Evolutionary conservation across 2,113 vertebrate genomes (phyloP), one percentile per base, ranked within the genome.

Genomic region (Corythoichthys intestinalis): DNA sequence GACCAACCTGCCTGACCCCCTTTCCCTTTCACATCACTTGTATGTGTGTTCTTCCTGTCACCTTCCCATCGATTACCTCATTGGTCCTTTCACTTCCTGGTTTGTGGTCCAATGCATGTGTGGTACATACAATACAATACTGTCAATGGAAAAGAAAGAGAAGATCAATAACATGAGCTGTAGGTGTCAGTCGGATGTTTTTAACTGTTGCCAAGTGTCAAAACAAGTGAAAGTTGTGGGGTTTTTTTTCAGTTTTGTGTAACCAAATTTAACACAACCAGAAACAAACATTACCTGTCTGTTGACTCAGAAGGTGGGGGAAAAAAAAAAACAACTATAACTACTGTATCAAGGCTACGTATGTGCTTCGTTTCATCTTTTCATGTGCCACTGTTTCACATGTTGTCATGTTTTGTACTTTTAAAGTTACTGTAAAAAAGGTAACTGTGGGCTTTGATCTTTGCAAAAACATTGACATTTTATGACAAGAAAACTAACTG

Each of bases 1-100:
- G 82, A 86, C 88, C 86, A 87, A 86, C 88, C 80, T 54, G 64
- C 50, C 49, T 12, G 4, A 17, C 15, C 65, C 65, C 50, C 34
- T 50, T 49, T 37, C 17, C 38, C 49, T 17, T n/a, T 53, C 50
- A 53, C 65, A 66, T 66, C 37, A 41, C 37, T 10, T 52, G 49
- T 63, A 34, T 63, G 44, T 47, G 20, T 66, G 34, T 39, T 46
- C 60, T 48, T 48, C 61, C 39, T 20, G 61, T 64, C 9, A 39
- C 60, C 60, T 44, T 62, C 38, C 20, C 64, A 66, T 49, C 65
- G 13, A 39, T 66, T 20, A 63, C 44, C 61, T 47, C 61, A 63
- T 63, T 63, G 61, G 44, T 46, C 35, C 6, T 34, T 15, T 58
- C 56, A 58, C 28, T 14, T 38, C 35, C 56, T 58, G 35, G 35